Evolutionary conservation across 2,113 vertebrate species (phyloP), one percentile per base, ranked within the genome.

Genomic region (Oryzias javanicus): DNA sequence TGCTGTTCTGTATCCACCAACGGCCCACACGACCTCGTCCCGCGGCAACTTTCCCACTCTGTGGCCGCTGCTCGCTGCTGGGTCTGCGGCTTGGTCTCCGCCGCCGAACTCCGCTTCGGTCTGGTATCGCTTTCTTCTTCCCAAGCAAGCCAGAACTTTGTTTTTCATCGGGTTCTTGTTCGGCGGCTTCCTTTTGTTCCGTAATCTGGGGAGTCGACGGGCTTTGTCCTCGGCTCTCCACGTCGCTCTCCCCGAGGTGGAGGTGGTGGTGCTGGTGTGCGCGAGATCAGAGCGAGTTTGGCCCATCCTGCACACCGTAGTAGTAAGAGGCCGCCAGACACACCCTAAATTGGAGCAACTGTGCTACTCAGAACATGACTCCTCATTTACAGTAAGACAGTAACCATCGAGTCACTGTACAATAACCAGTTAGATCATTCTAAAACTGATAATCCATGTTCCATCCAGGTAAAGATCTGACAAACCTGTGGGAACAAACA

Each of bases 261-360:
- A 14, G 24, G 70, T 71, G 49, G 65, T 13, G 22, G 68, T 52
- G 65, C 20, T 53, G 65, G 18, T 53, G 76, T 59, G 78, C 14
- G 74, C 79, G 0, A 79, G 54, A 74, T 46, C 53, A 40, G 85
- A 90, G 49, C 69, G 47, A 19, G 79, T 84, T 87, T 92, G 92
- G 60, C 89, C 92, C 91, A 91, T 91, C 64, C 64, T 57, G 79
- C 79, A 61, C 66, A 52, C 89, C 89, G 89, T 91, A 91, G 70
- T 79, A 76, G 76, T 66, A 72, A 55, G 24, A 49, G 18, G 41
- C 47, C 29, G 6, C 53, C 68, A 42, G 76, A 79, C 84, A 86
- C 88, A 79, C 86, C 84, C 75, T 87, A 74, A 22, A 5, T 35
- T 48, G 50, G 8, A 7, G 40, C 14, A 57, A 6, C 7, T 49